Percentiles rank a stretch among this genome's conserved stretches.
Evolutionary conservation across 2,113 vertebrate genomes (phyloP).

Genomic region (Microtus oregoni): DNA sequence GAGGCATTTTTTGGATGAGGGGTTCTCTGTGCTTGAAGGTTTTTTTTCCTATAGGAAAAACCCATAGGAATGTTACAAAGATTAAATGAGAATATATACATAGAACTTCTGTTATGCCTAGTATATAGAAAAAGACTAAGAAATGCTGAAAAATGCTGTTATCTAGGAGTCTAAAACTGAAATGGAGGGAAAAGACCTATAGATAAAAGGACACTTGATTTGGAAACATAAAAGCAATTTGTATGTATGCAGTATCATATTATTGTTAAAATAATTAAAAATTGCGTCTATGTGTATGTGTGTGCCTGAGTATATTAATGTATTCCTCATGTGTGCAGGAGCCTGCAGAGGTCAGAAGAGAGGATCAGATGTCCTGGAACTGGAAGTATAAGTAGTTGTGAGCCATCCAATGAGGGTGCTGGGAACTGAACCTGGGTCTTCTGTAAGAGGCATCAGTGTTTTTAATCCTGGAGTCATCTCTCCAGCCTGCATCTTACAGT

Average conservation of each 20-base stretch:
- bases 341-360: background rate
- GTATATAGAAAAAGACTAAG: background rate
- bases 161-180: constrained; percentile 37
- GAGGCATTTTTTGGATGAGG: background rate
- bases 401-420: background rate
- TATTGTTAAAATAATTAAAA: background rate
- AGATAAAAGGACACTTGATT: constrained; percentile 6
- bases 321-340: background rate
- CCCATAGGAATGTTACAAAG: background rate
- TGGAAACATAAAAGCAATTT: background rate
- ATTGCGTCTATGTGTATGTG: too few relatives aligned
- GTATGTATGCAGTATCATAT: background rate
- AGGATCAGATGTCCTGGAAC: background rate
- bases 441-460: background rate
- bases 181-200: background rate
- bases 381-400: background rate
- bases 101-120: background rate
- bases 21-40: background rate
- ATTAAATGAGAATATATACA: background rate
- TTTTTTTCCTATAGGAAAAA: background rate
- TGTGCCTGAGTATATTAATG: background rate
- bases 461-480: background rate
- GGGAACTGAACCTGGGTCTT: background rate
- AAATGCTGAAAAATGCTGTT: background rate
- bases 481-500: background rate